Evolutionary conservation across 1,140 invertebrate genomes (phyloP).

Genomic region (Procambarus clarkii): DNA sequence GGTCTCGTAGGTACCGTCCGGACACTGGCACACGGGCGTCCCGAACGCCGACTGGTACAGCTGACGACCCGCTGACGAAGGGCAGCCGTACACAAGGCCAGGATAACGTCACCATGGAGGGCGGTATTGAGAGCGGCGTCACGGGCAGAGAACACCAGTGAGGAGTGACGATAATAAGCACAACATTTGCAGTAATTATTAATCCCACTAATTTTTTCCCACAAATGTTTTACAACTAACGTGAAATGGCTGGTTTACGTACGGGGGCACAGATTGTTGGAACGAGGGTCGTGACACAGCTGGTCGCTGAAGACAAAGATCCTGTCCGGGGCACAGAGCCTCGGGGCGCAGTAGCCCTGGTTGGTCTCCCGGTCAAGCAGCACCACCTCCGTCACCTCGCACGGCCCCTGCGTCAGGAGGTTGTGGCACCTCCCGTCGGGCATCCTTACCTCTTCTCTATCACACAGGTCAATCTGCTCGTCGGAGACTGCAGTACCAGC

Average conservation of each 20-base stretch:
- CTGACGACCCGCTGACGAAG: constrained; percentile 22
- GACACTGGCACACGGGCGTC: constrained; percentile 48
- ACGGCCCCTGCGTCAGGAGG: constrained; percentile 40
- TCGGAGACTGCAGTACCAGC: background rate
- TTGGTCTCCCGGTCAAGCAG: constrained; percentile 1
- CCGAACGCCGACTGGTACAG: constrained; percentile 33
- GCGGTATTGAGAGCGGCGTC: too few species aligned
- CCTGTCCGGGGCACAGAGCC: constrained; percentile 46
- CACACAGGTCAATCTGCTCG: constrained; percentile 19
- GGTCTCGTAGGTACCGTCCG: constrained; percentile 42
- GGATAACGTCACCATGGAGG: too few species aligned
- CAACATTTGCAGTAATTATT: too few species aligned
- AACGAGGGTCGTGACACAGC: constrained; percentile 60
- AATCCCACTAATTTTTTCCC: too few species aligned
- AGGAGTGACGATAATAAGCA: too few species aligned
- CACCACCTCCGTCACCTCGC: constrained; percentile 21
- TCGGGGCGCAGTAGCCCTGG: constrained; percentile 25
- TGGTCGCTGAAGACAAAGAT: constrained; percentile 71
- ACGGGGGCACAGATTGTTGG: constrained; percentile 17
- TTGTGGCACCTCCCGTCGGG: constrained; percentile 13
- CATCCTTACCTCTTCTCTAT: constrained; percentile 22
- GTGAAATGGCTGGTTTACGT: background rate
- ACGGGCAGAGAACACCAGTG: too few species aligned
- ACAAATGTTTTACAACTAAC: too few species aligned
- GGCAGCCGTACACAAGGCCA: too few species aligned